These are phyloP conservation scores for Macrosiphum euphorbiae DNA, from an alignment of 2,888 invertebrate species.

Conservation along the genomic window DNA sequence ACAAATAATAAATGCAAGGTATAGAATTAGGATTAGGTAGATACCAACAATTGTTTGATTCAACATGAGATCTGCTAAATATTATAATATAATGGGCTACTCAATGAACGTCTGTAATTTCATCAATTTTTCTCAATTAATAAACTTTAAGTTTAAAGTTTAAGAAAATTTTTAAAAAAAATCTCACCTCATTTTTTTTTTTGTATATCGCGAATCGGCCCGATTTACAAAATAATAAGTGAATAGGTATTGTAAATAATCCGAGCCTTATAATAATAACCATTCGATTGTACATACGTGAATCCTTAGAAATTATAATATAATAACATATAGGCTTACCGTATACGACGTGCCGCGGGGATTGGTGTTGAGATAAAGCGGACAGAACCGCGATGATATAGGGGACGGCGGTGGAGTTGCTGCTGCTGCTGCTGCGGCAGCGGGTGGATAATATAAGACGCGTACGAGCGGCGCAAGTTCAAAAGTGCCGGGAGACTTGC, in stretches of 20 bases:
- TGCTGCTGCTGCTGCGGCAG: no score
- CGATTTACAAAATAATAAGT: no score
- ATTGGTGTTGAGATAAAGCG: neutral
- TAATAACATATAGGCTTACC: neutral
- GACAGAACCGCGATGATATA: neutral
- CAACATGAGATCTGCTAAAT: neutral
- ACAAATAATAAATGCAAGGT: neutral
- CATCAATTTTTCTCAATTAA: neutral
- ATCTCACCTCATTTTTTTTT: neutral
- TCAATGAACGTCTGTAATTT: neutral
- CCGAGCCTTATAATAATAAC: neutral
- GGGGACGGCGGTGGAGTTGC: neutral
- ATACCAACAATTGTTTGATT: neutral
- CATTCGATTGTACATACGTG: neutral
- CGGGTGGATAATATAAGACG: neutral
- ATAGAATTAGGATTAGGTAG: neutral
- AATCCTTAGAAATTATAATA: neutral
- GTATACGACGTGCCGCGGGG: neutral
- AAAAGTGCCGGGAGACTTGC: slow-evolving; percentile 39
- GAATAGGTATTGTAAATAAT: neutral
- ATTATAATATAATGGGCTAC: neutral
- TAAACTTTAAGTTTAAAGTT: neutral
- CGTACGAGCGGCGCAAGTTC: slow-evolving; percentile 10
- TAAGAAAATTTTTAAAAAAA: neutral
- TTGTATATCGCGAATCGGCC: neutral